These are phyloP conservation scores for Chaetodon auriga DNA, from an alignment of 2,113 vertebrate genomes.

Conservation along the genomic window DNA sequence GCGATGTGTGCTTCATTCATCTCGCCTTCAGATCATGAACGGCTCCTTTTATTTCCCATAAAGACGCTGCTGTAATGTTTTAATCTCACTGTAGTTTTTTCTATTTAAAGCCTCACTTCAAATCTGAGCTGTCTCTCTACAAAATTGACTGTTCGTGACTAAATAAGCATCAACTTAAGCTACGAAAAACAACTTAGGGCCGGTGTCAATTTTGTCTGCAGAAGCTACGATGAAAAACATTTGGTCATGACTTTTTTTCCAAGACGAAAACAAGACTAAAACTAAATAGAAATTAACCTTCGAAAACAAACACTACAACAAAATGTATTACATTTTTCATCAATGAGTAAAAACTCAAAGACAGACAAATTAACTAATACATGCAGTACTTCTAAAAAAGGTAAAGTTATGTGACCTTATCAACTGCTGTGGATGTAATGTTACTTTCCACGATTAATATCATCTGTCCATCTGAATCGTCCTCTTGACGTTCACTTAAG, in stretches of 20 bases:
- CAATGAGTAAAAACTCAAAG: not conserved
- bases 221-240: not conserved
- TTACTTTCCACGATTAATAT: not conserved
- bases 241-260: not conserved
- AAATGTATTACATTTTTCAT: not conserved
- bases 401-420: not conserved
- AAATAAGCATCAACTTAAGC: slow-evolving; percentile 31
- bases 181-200: slow-evolving; percentile 3
- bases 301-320: not conserved
- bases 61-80: slow-evolving; percentile 23
- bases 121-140: not conserved
- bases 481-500: not conserved
- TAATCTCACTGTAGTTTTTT: slow-evolving; percentile 1
- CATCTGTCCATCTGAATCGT: not conserved
- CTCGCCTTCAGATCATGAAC: slow-evolving; percentile 47
- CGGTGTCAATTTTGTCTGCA: not conserved
- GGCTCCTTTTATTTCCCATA: slow-evolving; percentile 29
- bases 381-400: too few relatives aligned
- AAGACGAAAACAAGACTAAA: not conserved
- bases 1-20: slow-evolving; percentile 52
- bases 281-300: not conserved
- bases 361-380: not conserved
- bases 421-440: too few relatives aligned
- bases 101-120: slow-evolving; percentile 27
- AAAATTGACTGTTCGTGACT: slow-evolving; percentile 24